Conservation (phyloP, 2,113 vertebrate species). For the Brachyhypopomus occidentalis region DNA sequence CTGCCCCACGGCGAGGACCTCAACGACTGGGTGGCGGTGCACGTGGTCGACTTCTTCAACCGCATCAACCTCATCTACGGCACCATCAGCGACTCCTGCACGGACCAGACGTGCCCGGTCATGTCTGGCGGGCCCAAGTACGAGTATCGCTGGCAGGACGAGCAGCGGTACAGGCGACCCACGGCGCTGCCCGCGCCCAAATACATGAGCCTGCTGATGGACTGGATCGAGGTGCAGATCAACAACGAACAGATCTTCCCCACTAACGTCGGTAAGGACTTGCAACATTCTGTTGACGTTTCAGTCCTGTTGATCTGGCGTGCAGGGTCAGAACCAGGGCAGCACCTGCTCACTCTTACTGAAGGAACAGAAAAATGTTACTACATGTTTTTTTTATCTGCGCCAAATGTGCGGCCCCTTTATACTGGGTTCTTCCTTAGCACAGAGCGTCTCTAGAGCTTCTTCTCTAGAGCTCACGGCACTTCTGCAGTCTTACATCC, state of each 20-base stretch:
- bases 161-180: conserved; percentile 87
- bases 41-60: conserved; percentile 99
- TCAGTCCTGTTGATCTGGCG: too few relatives aligned
- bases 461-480: too few relatives aligned
- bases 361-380: too few relatives aligned
- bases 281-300: too few relatives aligned
- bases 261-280: conserved; percentile 89
- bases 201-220: conserved; percentile 98
- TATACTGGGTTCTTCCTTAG: too few relatives aligned
- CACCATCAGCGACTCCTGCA: conserved; percentile 94
- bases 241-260: conserved; percentile 97
- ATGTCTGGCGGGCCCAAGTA: conserved; percentile 97
- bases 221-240: conserved; percentile 98
- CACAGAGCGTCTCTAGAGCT: too few relatives aligned
- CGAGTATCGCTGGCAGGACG: conserved; percentile 97
- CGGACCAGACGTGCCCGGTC: conserved; percentile 86
- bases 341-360: too few relatives aligned
- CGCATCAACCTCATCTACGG: conserved; percentile 98
- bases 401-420: too few relatives aligned
- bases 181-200: conserved; percentile 89
- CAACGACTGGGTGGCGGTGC: conserved; percentile 96
- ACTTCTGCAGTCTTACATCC: too few relatives aligned
- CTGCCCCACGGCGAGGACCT: conserved; percentile 89
- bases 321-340: too few relatives aligned
- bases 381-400: too few relatives aligned